phyloP scores from a whole-genome alignment of 2,888 invertebrate species.

The Athalia cordata region DNA sequence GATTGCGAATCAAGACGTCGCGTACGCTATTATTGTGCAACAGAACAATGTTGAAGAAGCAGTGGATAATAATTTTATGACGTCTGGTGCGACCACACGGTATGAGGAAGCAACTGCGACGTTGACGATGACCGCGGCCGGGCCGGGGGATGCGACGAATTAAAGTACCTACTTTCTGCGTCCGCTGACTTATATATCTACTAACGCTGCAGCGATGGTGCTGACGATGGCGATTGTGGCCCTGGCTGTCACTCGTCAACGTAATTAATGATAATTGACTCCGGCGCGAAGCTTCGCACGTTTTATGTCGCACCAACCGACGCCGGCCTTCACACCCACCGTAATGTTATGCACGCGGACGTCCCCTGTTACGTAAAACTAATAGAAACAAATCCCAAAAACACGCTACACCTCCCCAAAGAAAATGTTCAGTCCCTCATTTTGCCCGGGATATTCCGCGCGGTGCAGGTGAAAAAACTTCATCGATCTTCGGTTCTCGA shows the following conservation, averaged over 20 bases:
- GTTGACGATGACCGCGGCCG: neutral
- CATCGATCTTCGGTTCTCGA: too few relatives aligned
- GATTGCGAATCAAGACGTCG: slow-evolving; percentile 26
- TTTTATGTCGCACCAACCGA: slow-evolving; percentile 10
- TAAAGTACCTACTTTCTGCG: slow-evolving; percentile 43
- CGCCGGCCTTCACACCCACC: neutral
- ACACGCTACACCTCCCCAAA: too few relatives aligned
- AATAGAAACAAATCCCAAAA: too few relatives aligned
- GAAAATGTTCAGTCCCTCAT: too few relatives aligned
- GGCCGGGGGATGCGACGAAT: slow-evolving; percentile 36
- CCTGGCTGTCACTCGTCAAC: slow-evolving; percentile 71
- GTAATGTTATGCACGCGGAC: neutral
- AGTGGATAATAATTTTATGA: neutral
- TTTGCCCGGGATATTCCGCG: too few relatives aligned
- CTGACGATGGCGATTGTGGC: slow-evolving; percentile 27
- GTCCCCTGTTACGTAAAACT: neutral
- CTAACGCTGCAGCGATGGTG: neutral
- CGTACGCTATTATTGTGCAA: neutral
- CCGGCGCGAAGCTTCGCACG: slow-evolving; percentile 71
- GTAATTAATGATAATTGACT: slow-evolving; percentile 74
- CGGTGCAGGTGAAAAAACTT: too few relatives aligned
- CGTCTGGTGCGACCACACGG: neutral
- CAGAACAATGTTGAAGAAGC: neutral
- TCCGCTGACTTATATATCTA: slow-evolving; percentile 1
- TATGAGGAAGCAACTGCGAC: slow-evolving; percentile 26